Evolutionary conservation across 2,888 invertebrate genomes (phyloP).

Genomic region (Phalera bucephala): DNA sequence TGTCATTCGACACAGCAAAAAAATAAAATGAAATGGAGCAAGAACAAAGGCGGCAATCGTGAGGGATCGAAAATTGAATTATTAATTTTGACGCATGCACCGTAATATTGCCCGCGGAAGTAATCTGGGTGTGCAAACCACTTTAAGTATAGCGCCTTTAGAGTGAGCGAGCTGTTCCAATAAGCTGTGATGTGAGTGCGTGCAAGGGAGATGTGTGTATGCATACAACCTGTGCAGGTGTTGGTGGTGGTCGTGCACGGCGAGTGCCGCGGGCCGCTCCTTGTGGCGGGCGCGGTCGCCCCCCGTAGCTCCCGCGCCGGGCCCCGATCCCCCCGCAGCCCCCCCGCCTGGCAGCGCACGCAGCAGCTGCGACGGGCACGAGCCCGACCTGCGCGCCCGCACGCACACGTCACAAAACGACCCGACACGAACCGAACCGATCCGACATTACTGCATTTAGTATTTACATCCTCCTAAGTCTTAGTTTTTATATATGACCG

Average conservation of each 20-base stretch:
- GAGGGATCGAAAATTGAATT: no score
- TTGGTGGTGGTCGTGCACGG: constrained; percentile 39
- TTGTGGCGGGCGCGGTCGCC: constrained; percentile 78
- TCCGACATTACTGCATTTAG: neutral
- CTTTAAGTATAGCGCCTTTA: no score
- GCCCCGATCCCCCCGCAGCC: constrained; percentile 87
- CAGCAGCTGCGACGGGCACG: constrained; percentile 95
- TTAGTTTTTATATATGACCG: no score
- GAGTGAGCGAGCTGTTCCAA: no score
- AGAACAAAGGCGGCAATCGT: no score
- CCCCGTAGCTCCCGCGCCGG: constrained; percentile 86
- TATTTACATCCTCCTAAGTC: no score
- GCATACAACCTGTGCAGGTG: constrained; percentile 33
- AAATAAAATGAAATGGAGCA: no score
- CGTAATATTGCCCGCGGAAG: no score
- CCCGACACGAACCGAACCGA: constrained; percentile 2
- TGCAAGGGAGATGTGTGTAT: constrained; percentile 2
- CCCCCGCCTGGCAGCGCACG: constrained; percentile 88
- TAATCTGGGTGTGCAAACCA: no score
- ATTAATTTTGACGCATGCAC: no score
- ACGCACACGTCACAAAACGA: neutral
- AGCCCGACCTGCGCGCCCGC: constrained; percentile 88
- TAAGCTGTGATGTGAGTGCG: no score
- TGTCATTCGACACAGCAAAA: no score
- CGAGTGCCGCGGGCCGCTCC: constrained; percentile 45